Conservation (phyloP, 2,888 invertebrate species). For the Therioaphis trifolii region DNA sequence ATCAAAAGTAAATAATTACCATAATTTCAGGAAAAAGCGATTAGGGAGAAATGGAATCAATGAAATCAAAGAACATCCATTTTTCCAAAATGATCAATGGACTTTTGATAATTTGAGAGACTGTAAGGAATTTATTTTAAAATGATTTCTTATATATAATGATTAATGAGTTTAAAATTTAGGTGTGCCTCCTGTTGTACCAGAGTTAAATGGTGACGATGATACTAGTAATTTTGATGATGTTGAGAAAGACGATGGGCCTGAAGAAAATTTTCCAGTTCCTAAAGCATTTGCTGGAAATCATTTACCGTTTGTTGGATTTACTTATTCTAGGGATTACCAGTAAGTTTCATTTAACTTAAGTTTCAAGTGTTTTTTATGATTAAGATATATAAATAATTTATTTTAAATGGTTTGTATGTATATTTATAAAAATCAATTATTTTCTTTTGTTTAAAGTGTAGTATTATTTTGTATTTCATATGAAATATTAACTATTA, state of each 20-base stretch:
- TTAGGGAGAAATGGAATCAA: conserved; percentile 92
- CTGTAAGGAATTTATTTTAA: conserved; percentile 71
- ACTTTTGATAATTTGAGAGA: conserved; percentile 95
- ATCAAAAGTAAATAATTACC: conserved; percentile 1
- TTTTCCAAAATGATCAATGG: conserved; percentile 98
- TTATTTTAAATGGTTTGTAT: too few species aligned
- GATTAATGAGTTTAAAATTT: conserved; percentile 5
- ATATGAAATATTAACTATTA: background rate
- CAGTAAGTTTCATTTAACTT: conserved; percentile 70
- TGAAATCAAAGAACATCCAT: conserved; percentile 93
- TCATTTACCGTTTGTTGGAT: conserved; percentile 97
- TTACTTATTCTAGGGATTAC: conserved; percentile 96
- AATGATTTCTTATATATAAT: background rate
- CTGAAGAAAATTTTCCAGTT: conserved; percentile 93
- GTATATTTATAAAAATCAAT: too few species aligned
- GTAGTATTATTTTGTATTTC: too few species aligned
- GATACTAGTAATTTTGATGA: conserved; percentile 99
- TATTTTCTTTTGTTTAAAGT: too few species aligned
- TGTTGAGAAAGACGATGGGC: conserved; percentile 91
- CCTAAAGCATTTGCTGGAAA: conserved; percentile 99
- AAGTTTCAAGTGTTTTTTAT: too few species aligned
- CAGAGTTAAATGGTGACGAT: conserved; percentile 93
- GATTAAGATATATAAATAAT: too few species aligned
- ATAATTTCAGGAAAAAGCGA: conserved; percentile 75
- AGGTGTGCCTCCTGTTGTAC: conserved; percentile 93